Base-by-base conservation (phyloP, 2,888 invertebrate genomes). In the Rutpela maculata region DNA sequence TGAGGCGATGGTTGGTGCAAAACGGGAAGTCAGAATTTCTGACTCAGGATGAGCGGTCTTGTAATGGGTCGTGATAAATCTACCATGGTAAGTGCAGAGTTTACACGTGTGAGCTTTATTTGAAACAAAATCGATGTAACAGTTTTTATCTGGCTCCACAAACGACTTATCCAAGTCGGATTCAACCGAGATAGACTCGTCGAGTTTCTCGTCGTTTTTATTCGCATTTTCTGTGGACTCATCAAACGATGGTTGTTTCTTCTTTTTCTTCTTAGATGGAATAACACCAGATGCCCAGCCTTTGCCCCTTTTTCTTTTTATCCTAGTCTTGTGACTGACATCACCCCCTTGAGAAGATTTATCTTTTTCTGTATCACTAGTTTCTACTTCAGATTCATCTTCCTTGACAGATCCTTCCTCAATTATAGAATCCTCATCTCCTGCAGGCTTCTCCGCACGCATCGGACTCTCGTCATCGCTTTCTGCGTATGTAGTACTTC, bases 41-140 rank as follows among this genome's bases (percentile, higher is more conserved):
- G 90, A 90, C 38, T 92, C 91, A 0, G 93, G 92, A 87, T 95
- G 95, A 56, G 89, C 86, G n/a, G 89, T 89, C 82, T 92, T 92
- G 84, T 94, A 95, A 90, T 95, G 95, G 56, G 91, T 90, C 0
- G 94, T 93, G 57, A 95, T 93, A 74, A 92, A 91, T 79, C 90
- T 91, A 0, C 94, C 93, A 18, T 84, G 88, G 82, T 91, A 94
- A 0, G 86, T 78, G 85, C 95, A 95, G 12, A 94, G 86, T 77
- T 93, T 91, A 84, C 95, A 95, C 12, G 90, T 87, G 56, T 82
- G 75, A 12, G 75, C 50, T 55, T 84, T 84, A 31, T 78, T 79
- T 22, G 17, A 74, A 1, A 60, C 60, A 59, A 78, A 78, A 71
- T 84, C 83, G 38, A 81, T 66, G 71, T 79, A 87, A 65, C 86